phyloP scores from a whole-genome alignment of 2,888 invertebrate genomes.

The Rhaphigaster nebulosa region DNA sequence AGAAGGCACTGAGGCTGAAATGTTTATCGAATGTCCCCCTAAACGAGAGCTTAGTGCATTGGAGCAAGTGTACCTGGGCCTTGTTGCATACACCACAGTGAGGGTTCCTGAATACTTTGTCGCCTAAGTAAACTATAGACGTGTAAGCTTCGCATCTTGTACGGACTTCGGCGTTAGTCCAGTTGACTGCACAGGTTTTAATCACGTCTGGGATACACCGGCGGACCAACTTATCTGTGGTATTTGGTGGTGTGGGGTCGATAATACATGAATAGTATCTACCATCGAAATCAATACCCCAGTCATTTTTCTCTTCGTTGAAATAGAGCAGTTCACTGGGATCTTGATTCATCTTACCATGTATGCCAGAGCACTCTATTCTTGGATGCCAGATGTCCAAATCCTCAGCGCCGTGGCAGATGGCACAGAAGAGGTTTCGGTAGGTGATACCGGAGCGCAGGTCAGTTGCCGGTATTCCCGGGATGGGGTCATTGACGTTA shows the following conservation, averaged over 20 bases:
- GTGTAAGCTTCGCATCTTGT: conserved; percentile 69
- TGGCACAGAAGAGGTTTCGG: conserved; percentile 69
- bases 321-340: conserved; percentile 63
- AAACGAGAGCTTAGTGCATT: conserved; percentile 64
- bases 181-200: conserved; percentile 68
- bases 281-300: conserved; percentile 67
- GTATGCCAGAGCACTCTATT: conserved; percentile 68
- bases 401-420: conserved; percentile 69
- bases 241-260: conserved; percentile 69
- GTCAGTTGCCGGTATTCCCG: conserved; percentile 66
- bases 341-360: conserved; percentile 62
- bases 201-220: conserved; percentile 68
- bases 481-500: conserved; percentile 63
- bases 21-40: conserved; percentile 67
- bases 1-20: conserved; percentile 69
- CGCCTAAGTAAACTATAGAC: conserved; percentile 68
- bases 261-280: conserved; percentile 69
- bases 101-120: conserved; percentile 69
- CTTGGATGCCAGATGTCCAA: conserved; percentile 69
- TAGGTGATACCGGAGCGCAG: conserved; percentile 66
- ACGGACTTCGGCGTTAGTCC: conserved; percentile 68
- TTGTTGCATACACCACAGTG: conserved; percentile 71
- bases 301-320: conserved; percentile 66
- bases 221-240: conserved; percentile 68
- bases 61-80: conserved; percentile 67